Evolutionary conservation across 2,888 invertebrate species (phyloP).

Genomic region (Microdon myrmicae): DNA sequence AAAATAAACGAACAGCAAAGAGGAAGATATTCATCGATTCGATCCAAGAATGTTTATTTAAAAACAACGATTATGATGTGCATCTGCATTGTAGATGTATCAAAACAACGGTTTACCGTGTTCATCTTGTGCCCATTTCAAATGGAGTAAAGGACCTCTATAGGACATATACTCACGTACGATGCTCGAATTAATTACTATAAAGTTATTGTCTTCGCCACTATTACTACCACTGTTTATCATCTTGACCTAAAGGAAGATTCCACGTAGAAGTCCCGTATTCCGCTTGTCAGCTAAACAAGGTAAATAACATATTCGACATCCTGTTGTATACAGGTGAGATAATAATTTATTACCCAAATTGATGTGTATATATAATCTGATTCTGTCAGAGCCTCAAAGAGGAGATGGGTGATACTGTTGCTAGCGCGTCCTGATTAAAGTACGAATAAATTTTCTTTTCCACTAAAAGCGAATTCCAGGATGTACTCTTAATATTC

Average conservation of each 20-base stretch:
- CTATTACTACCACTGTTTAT: slow-evolving; percentile 15
- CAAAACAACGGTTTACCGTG: slow-evolving; percentile 13
- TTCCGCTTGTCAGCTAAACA: too few species aligned
- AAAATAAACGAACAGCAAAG: too few species aligned
- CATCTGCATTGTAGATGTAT: slow-evolving; percentile 35
- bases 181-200: slow-evolving; percentile 16
- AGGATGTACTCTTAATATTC: slow-evolving; percentile 48
- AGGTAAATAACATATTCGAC: slow-evolving; percentile 51
- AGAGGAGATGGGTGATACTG: slow-evolving; percentile 15
- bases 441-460: slow-evolving; percentile 47
- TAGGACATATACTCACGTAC: slow-evolving; percentile 15
- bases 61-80: slow-evolving; percentile 44
- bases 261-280: too few species aligned
- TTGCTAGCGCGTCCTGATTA: too few species aligned
- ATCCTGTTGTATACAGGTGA: slow-evolving; percentile 44
- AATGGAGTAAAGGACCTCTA: slow-evolving; percentile 14
- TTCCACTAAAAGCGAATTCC: slow-evolving; percentile 43
- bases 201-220: slow-evolving; percentile 6
- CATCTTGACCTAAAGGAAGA: slow-evolving; percentile 28
- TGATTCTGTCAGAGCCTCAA: slow-evolving; percentile 9
- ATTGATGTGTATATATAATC: slow-evolving; percentile 49
- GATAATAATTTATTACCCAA: slow-evolving; percentile 50
- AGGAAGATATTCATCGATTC: too few species aligned
- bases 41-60: slow-evolving; percentile 50
- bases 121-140: not conserved